phyloP scores from a whole-genome alignment of 37 sponge, comb jelly and placozoan genomes.

The Eunapius fragilis region DNA sequence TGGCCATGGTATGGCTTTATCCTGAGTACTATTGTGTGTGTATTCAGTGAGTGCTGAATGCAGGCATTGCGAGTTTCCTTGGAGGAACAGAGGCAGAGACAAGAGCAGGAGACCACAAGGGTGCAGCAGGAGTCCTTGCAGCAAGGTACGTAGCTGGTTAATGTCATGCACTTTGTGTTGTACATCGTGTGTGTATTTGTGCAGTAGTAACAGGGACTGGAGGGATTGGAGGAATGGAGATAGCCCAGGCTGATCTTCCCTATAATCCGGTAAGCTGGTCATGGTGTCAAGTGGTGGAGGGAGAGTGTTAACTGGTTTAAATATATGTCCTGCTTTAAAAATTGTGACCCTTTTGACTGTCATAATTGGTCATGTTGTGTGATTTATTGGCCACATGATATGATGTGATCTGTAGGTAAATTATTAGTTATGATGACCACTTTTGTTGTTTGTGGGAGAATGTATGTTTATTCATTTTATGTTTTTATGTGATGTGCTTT shows the following conservation, averaged over 20 bases:
- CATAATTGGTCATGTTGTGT: too few relatives aligned
- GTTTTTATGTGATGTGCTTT: too few relatives aligned
- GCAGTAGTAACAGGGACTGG: background rate
- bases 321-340: too few relatives aligned
- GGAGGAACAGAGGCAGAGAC: slow-evolving; percentile 93
- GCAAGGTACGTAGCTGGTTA: background rate
- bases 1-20: slow-evolving; percentile 82
- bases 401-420: too few relatives aligned
- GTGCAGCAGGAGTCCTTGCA: slow-evolving; percentile 33
- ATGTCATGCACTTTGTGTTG: background rate
- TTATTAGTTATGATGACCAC: too few relatives aligned
- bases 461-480: too few relatives aligned
- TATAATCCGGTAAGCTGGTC: slow-evolving; percentile 42
- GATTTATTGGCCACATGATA: too few relatives aligned
- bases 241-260: slow-evolving; percentile 60
- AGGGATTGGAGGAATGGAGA: slow-evolving; percentile 33
- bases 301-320: too few relatives aligned
- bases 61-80: slow-evolving; percentile 92
- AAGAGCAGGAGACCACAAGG: slow-evolving; percentile 73
- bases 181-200: background rate
- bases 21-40: background rate
- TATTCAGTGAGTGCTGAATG: background rate
- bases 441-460: too few relatives aligned
- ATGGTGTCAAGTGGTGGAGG: background rate
- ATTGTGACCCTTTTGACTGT: too few relatives aligned